Percentiles rank a stretch among this genome's conserved stretches.
phyloP scores from a whole-genome alignment of 1,140 invertebrate species.

The Drosophila novamexicana region DNA sequence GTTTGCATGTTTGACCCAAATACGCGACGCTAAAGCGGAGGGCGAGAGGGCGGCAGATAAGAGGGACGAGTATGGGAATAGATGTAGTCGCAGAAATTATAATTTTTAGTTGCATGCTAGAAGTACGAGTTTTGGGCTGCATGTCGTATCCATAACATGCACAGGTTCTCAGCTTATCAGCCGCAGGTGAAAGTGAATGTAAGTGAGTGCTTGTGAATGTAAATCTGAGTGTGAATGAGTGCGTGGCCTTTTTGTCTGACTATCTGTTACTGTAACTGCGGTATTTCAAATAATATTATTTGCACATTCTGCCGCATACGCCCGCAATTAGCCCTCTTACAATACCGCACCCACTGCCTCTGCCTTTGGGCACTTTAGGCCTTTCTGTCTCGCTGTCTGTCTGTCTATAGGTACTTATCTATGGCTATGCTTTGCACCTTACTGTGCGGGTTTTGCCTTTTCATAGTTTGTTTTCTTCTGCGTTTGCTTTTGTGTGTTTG shows the following conservation, averaged over 20 bases:
- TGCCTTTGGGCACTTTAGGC: background rate
- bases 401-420: slow-evolving; percentile 24
- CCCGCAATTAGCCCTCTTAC: slow-evolving; percentile 58
- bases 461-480: slow-evolving; percentile 44
- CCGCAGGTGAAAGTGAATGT: slow-evolving; percentile 59
- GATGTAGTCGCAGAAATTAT: slow-evolving; percentile 40
- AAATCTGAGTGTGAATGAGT: slow-evolving; percentile 45
- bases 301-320: slow-evolving; percentile 55
- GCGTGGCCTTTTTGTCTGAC: slow-evolving; percentile 32
- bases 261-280: slow-evolving; percentile 29
- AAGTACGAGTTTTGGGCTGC: slow-evolving; percentile 10
- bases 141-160: slow-evolving; percentile 17
- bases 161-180: slow-evolving; percentile 64
- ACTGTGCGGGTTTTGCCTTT: slow-evolving; percentile 33
- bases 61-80: background rate
- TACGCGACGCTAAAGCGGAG: slow-evolving; percentile 41
- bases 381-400: background rate
- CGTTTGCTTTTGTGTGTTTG: slow-evolving; percentile 55
- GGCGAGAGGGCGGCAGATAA: slow-evolving; percentile 22
- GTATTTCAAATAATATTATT: slow-evolving; percentile 64
- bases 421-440: slow-evolving; percentile 34
- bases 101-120: slow-evolving; percentile 38
- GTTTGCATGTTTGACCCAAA: slow-evolving; percentile 83
- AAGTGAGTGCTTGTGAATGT: slow-evolving; percentile 39
- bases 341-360: slow-evolving; percentile 37